Evolutionary conservation across 2,113 vertebrate species (phyloP).

Genomic region (Forbesichthys agassizii): DNA sequence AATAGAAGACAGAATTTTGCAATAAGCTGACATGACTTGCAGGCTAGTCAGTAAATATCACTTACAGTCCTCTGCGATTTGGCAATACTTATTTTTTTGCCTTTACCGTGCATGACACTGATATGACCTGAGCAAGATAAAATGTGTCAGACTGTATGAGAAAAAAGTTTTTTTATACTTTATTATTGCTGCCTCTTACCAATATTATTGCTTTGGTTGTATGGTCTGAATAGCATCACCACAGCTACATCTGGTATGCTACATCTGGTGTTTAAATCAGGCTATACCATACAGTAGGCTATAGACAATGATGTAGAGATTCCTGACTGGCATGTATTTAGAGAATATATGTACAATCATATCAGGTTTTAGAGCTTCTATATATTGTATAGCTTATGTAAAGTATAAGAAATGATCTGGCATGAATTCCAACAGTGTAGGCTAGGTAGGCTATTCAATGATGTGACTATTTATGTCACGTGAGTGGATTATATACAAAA

Average conservation of each 20-base stretch:
- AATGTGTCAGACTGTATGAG: not conserved
- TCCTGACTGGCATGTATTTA: too few relatives aligned
- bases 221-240: not conserved
- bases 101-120: not conserved
- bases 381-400: too few relatives aligned
- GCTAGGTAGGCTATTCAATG: not conserved
- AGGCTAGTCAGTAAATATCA: conserved; percentile 1
- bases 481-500: not conserved
- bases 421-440: too few relatives aligned
- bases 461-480: not conserved
- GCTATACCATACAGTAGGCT: conserved; percentile 21
- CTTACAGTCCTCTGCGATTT: not conserved
- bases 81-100: not conserved
- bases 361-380: too few relatives aligned
- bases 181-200: not conserved
- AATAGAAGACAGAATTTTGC: conserved; percentile 36
- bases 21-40: not conserved
- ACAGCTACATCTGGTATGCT: not conserved
- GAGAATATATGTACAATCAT: too few relatives aligned
- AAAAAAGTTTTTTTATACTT: not conserved
- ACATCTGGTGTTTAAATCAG: not conserved
- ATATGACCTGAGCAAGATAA: conserved; percentile 13
- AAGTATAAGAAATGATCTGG: too few relatives aligned
- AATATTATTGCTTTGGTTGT: conserved; percentile 22
- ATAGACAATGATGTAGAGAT: too few relatives aligned